Conservation (phyloP, 2,797 vertebrate genomes). For the Pseudotriccus pelzelni region DNA sequence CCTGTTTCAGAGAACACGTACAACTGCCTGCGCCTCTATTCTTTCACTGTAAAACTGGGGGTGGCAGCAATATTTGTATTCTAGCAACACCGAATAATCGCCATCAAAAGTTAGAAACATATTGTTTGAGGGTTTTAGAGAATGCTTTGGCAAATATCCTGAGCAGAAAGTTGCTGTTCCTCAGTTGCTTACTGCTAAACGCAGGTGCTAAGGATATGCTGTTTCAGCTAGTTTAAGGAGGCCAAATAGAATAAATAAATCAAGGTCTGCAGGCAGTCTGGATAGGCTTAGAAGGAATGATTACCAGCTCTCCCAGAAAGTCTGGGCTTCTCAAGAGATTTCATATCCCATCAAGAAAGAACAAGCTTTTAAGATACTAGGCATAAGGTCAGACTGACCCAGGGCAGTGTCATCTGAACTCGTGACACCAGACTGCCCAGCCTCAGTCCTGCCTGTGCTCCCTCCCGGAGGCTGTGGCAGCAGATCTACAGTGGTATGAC, state of each 20-base stretch:
- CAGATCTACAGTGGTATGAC: background rate
- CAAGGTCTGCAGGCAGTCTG: background rate
- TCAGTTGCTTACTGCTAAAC: background rate
- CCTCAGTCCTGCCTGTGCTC: background rate
- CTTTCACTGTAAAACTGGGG: background rate
- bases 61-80: background rate
- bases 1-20: background rate
- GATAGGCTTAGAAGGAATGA: background rate
- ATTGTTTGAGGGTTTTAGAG: background rate
- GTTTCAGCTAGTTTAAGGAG: background rate
- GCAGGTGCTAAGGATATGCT: background rate
- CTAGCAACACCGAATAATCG: background rate
- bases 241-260: background rate
- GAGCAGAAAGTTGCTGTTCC: background rate
- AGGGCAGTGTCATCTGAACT: accelerated
- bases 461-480: background rate
- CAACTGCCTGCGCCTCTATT: background rate
- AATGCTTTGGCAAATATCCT: background rate
- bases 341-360: background rate
- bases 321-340: background rate
- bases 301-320: background rate
- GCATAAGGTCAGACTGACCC: background rate
- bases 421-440: background rate
- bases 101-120: background rate
- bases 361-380: background rate